Base-by-base conservation (phyloP, 2,113 vertebrate genomes). In the Stegastes partitus region DNA sequence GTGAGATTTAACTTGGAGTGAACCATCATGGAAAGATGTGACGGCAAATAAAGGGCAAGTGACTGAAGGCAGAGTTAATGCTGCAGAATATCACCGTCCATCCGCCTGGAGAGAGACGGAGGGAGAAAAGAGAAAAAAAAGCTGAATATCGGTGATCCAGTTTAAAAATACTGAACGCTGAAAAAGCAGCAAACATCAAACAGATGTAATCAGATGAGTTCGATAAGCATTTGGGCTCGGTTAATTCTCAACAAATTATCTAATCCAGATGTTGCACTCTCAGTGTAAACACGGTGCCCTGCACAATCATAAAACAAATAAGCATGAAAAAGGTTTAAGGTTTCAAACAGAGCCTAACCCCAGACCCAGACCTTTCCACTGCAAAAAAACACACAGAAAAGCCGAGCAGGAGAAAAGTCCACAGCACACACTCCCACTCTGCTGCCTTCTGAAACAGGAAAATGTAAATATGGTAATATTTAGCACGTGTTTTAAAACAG, bases 211-310 rank as follows among this genome's bases (percentile, higher is more conserved):
- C 95, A 94, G 92, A 92, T 87, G 93, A 90, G 91, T 87, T 91
- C 64, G 94, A 97, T 97, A 97, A 96, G 95, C 93, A 95, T 96
- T 94, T 81, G 91, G 94, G 77, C 85, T 93, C 57, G 44, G 82
- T 96, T 97, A 96, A 97, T 97, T 96, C 95, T 94, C 93, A 95
- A 96, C 96, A 97, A 98, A 98, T 98, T 97, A 97, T 97, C 97
- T 98, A 97, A 98, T 97, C 97, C 97, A 96, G 97, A 98, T 97
- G 97, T 98, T 95, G 92, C 95, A 89, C 94, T 87, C 95, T 95
- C 86, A 95, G 95, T 95, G 95, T 97, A 98, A 98, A 97, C 95
- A 96, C 89, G 72, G 94, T 95, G 94, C 94, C 96, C 94, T 93
- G 91, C 89, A 96, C 95, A 95, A 97, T 96, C 96, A 96, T 96